Conservation (phyloP, 2,888 invertebrate genomes). For the Leptinotarsa haldemani region DNA sequence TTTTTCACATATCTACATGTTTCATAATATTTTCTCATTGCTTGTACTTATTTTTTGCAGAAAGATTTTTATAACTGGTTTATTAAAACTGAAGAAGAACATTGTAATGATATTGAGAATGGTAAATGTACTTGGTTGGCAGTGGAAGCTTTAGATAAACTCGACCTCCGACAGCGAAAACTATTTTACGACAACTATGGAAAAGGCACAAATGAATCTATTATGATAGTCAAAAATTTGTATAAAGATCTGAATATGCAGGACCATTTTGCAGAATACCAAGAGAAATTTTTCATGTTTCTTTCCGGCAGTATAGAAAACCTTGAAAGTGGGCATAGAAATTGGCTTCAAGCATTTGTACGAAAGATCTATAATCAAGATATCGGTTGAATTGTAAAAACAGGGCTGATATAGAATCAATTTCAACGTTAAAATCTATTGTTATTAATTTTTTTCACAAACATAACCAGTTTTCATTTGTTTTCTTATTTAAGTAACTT, state of each 20-base stretch:
- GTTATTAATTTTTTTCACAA: no score
- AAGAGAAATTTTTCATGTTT: background rate
- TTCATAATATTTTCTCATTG: no score
- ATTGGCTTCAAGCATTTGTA: slow-evolving; percentile 3
- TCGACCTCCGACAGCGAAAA: background rate
- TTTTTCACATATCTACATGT: no score
- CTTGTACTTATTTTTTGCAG: slow-evolving; percentile 62
- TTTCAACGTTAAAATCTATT: no score
- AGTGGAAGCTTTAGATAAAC: slow-evolving; percentile 77
- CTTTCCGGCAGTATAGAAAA: background rate
- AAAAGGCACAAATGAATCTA: background rate
- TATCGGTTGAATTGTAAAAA: background rate
- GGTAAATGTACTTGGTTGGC: slow-evolving; percentile 97
- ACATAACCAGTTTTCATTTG: no score
- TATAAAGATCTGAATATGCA: background rate
- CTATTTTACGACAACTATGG: background rate
- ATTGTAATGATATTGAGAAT: slow-evolving; percentile 91
- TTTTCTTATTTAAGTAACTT: no score
- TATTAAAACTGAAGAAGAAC: slow-evolving; percentile 89
- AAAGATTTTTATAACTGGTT: slow-evolving; percentile 94
- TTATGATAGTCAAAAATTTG: background rate
- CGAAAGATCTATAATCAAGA: slow-evolving; percentile 2
- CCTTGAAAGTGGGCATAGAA: background rate
- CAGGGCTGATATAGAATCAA: no score
- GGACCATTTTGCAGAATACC: background rate